These are phyloP conservation scores for Cremastobaeus sp. DNA, from an alignment of 2,888 invertebrate species.

Conservation along the genomic window DNA sequence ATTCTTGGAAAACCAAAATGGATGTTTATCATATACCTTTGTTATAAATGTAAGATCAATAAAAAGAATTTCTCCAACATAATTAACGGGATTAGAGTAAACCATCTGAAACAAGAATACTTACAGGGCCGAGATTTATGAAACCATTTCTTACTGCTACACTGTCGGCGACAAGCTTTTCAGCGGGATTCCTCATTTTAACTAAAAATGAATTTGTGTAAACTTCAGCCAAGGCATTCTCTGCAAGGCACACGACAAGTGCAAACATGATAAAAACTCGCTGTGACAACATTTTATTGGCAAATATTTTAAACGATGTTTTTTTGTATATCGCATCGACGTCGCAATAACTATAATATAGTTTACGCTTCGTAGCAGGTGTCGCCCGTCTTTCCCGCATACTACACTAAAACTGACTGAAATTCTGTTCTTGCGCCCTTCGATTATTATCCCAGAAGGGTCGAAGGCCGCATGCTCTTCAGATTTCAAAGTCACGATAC, in stretches of 20 bases:
- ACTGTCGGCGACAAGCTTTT: constrained; percentile 86
- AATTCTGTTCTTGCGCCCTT: too few relatives aligned
- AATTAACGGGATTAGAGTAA: too few relatives aligned
- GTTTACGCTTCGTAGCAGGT: too few relatives aligned
- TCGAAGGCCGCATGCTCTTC: too few relatives aligned
- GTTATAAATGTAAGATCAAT: constrained; percentile 11
- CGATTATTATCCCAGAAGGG: too few relatives aligned
- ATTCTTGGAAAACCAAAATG: constrained; percentile 25
- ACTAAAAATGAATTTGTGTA: constrained; percentile 98
- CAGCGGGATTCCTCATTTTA: constrained; percentile 88
- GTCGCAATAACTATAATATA: constrained; percentile 10
- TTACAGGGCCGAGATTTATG: constrained; percentile 95
- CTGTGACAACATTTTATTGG: constrained; percentile 13
- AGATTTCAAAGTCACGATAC: too few relatives aligned
- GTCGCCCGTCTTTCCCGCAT: too few relatives aligned
- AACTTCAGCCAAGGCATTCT: constrained; percentile 81
- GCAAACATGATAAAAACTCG: constrained; percentile 37
- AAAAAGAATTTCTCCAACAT: too few relatives aligned
- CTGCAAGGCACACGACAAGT: constrained; percentile 54
- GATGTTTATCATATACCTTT: too few relatives aligned
- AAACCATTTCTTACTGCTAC: constrained; percentile 95
- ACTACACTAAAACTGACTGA: too few relatives aligned
- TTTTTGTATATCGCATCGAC: constrained; percentile 35
- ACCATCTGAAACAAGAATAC: constrained; percentile 78
- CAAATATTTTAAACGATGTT: background rate